Evolutionary conservation across 2,797 vertebrate genomes (phyloP).

Genomic region (Poecile montanus): DNA sequence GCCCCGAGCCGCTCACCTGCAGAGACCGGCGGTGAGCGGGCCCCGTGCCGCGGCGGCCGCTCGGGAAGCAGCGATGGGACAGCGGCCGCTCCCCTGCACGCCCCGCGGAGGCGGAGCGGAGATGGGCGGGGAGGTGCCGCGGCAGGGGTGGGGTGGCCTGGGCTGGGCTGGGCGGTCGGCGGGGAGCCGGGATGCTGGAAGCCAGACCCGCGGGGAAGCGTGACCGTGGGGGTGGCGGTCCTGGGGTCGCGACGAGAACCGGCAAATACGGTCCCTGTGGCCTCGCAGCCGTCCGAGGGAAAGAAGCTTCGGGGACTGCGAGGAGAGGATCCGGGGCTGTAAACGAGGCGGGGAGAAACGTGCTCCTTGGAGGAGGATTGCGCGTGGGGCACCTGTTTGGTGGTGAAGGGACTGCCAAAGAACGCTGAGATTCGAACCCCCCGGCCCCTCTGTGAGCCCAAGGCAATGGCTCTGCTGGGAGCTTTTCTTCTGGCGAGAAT

Average conservation of each 20-base stretch:
- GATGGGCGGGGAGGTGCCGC: not conserved
- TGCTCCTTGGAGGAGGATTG: not conserved
- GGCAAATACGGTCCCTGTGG: fast-evolving
- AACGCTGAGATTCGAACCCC: not conserved
- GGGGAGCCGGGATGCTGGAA: fast-evolving
- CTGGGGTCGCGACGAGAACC: fast-evolving
- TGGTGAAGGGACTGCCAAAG: not conserved
- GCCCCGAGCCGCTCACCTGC: not conserved
- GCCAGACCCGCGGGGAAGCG: fast-evolving
- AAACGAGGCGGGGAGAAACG: no score
- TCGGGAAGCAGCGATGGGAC: not conserved
- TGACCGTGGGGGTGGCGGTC: fast-evolving
- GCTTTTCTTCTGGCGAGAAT: not conserved
- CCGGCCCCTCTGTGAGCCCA: not conserved
- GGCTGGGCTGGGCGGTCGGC: not conserved
- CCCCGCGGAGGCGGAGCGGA: not conserved
- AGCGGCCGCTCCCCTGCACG: not conserved
- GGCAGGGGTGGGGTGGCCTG: not conserved
- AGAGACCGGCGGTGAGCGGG: not conserved
- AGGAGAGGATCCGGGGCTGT: not conserved
- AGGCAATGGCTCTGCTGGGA: no score
- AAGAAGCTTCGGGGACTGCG: not conserved
- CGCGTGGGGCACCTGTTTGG: fast-evolving
- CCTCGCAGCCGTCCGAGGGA: fast-evolving
- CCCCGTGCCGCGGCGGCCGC: not conserved